These are phyloP conservation scores for Hirudinaria manillensis DNA, from an alignment of 2,888 invertebrate species.

Conservation along the genomic window DNA sequence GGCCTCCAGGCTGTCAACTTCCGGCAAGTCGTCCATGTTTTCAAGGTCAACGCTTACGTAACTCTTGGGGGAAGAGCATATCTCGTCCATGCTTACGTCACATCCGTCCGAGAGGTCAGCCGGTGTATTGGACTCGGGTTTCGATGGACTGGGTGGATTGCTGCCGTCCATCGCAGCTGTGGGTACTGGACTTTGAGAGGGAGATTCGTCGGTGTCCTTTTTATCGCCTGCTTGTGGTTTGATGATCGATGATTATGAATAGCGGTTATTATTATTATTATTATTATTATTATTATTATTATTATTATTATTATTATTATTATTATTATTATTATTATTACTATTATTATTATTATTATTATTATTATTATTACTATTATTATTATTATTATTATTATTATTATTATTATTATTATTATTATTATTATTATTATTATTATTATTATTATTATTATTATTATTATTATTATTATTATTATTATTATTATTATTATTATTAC, in stretches of 20 bases:
- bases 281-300: slow-evolving; percentile 11
- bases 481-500: not conserved
- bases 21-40: slow-evolving; percentile 27
- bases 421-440: not conserved
- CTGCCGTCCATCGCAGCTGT: not conserved
- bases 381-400: not conserved
- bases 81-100: slow-evolving; percentile 14
- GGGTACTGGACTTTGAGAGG: not conserved
- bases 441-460: not conserved
- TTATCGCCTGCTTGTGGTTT: not conserved
- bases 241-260: not conserved
- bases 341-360: not conserved
- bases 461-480: not conserved
- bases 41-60: not conserved
- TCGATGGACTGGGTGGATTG: not conserved
- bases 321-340: slow-evolving; percentile 10
- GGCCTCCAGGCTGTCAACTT: slow-evolving; percentile 28
- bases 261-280: not conserved
- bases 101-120: not conserved
- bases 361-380: not conserved
- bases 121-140: not conserved
- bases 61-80: not conserved
- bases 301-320: slow-evolving; percentile 1
- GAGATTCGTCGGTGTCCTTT: not conserved
- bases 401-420: not conserved